Conservation (phyloP, 2,113 vertebrate species). For the Xyrauchen texanus region DNA sequence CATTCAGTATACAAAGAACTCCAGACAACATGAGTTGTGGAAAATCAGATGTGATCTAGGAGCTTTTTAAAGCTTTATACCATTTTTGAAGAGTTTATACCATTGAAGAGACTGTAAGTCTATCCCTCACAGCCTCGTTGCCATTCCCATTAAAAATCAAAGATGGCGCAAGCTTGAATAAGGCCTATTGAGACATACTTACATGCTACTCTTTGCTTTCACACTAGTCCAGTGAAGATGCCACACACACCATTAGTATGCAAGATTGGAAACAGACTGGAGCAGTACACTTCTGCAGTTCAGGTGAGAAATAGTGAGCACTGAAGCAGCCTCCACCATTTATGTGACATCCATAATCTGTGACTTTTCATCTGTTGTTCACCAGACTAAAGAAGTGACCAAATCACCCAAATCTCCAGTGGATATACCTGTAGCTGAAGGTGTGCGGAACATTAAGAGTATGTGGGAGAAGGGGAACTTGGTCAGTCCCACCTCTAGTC, state of each 20-base stretch:
- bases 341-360: background rate
- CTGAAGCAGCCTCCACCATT: background rate
- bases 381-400: conserved; percentile 81
- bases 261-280: conserved; percentile 91
- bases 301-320: conserved; percentile 75
- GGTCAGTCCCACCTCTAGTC: conserved; percentile 65
- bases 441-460: conserved; percentile 90
- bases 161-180: too few species aligned
- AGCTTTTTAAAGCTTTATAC: too few species aligned
- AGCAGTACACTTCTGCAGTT: conserved; percentile 89
- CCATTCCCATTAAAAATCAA: too few species aligned
- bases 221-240: conserved; percentile 77
- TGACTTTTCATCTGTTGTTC: conserved; percentile 20
- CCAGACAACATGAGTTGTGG: too few species aligned
- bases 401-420: conserved; percentile 80
- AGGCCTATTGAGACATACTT: background rate
- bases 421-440: conserved; percentile 85
- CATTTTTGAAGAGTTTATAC: too few species aligned
- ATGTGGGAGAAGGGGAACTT: conserved; percentile 97
- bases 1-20: too few species aligned
- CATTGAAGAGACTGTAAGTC: too few species aligned
- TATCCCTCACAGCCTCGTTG: too few species aligned
- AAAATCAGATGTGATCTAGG: too few species aligned
- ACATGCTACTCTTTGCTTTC: conserved; percentile 1
- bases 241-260: conserved; percentile 84